These are phyloP conservation scores for Amblyopsis hoosieri DNA, from an alignment of 2,797 vertebrate species.

Conservation along the genomic window DNA sequence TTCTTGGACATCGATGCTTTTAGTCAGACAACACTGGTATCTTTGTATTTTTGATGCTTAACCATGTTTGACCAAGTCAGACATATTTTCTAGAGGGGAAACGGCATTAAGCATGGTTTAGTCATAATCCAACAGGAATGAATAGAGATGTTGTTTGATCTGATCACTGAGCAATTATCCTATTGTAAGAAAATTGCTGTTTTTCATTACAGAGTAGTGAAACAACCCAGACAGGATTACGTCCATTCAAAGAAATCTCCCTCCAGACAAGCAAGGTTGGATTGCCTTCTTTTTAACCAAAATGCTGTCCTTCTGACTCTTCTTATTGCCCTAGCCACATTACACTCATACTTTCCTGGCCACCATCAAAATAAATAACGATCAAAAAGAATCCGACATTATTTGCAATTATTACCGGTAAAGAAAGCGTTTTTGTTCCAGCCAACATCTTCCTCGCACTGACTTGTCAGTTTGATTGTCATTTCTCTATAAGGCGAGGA, in stretches of 20 bases:
- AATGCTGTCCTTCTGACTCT: constrained; percentile 40
- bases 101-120: constrained; percentile 22
- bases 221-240: constrained; percentile 49
- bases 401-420: constrained; percentile 4
- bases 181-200: constrained; percentile 43
- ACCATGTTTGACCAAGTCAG: constrained; percentile 16
- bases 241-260: constrained; percentile 29
- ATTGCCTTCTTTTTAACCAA: constrained; percentile 38
- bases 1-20: background rate
- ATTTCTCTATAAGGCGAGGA: constrained; percentile 62
- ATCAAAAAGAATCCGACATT: constrained; percentile 13
- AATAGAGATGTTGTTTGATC: constrained; percentile 49
- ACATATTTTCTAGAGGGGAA: constrained; percentile 28
- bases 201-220: constrained; percentile 49
- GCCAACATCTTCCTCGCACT: constrained; percentile 37
- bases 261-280: constrained; percentile 41
- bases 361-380: constrained; percentile 39
- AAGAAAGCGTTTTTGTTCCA: constrained; percentile 25
- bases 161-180: constrained; percentile 46
- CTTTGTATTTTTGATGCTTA: constrained; percentile 11
- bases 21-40: constrained; percentile 4
- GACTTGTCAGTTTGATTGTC: constrained; percentile 69
- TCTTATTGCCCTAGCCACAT: constrained; percentile 25
- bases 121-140: constrained; percentile 42
- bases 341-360: constrained; percentile 50